Percentiles rank a stretch among this genome's conserved stretches.
Evolutionary conservation across 2,113 vertebrate genomes (phyloP).

Genomic region (Parotia lawesii): DNA sequence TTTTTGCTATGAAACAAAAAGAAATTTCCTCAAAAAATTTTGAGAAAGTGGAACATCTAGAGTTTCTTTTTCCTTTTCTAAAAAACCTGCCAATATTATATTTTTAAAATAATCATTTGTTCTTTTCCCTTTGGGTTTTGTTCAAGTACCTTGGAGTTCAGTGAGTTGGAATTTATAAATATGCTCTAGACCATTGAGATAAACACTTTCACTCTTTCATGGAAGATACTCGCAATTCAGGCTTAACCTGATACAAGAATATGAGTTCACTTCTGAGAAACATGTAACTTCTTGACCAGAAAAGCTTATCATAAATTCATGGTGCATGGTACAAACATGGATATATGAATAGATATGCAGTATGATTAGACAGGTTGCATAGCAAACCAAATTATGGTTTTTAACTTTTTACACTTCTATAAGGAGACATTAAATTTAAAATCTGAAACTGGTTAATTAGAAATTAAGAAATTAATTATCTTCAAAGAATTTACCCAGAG

Average conservation of each 20-base stretch:
- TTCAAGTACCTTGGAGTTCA: neutral
- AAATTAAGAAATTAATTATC: neutral
- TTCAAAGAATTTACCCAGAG: neutral
- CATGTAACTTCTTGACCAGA: neutral
- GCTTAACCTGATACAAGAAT: neutral
- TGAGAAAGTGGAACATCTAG: neutral
- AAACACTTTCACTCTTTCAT: neutral
- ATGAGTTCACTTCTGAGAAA: neutral
- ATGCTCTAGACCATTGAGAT: neutral
- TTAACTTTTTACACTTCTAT: neutral
- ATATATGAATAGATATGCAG: neutral
- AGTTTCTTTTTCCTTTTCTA: neutral
- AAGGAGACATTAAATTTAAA: neutral
- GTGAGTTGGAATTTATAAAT: neutral
- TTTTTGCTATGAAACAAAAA: neutral
- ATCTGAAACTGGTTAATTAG: neutral
- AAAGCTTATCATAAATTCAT: neutral
- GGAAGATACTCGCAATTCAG: accelerated
- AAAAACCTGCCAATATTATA: neutral
- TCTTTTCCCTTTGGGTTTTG: neutral
- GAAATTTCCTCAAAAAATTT: neutral
- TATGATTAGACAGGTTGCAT: neutral
- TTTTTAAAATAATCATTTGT: neutral
- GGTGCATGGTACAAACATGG: neutral
- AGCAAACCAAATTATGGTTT: neutral